Evolutionary conservation across 2,888 invertebrate genomes (phyloP).

Genomic region (Drosophila quinaria): DNA sequence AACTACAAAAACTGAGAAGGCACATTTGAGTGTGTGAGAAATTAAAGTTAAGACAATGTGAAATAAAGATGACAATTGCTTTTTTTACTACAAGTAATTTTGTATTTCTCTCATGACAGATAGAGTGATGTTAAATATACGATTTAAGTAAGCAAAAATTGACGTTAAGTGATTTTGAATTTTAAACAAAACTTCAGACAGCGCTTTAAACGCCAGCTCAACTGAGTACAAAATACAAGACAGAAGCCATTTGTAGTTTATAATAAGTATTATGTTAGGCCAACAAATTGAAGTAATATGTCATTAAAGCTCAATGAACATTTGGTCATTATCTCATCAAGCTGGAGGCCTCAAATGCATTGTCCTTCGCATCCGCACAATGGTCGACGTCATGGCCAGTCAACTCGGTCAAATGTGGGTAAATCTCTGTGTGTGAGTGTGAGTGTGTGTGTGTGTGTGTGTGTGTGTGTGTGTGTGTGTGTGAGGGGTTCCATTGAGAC

Average conservation of each 20-base stretch:
- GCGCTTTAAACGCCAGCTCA: background rate
- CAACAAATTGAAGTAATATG: constrained; percentile 48
- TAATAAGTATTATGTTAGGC: constrained; percentile 22
- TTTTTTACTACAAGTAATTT: constrained; percentile 9
- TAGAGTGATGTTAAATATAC: background rate
- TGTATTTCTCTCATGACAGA: background rate
- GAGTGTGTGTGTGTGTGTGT: background rate
- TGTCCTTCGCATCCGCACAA: constrained; percentile 28
- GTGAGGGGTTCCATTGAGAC: constrained; percentile 49
- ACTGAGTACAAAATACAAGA: background rate
- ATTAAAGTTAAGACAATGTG: constrained; percentile 27
- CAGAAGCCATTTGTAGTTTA: constrained; percentile 10
- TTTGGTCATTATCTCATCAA: constrained; percentile 56
- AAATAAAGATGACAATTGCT: constrained; percentile 47
- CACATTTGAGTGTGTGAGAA: constrained; percentile 16
- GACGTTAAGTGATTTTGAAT: too few species aligned
- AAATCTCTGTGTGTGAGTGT: too few species aligned
- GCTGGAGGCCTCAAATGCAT: constrained; percentile 14
- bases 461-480: background rate
- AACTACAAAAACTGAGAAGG: constrained; percentile 22
- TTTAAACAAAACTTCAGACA: background rate
- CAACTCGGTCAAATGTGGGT: constrained; percentile 12
- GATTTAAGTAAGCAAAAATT: background rate
- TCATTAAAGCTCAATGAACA: constrained; percentile 56
- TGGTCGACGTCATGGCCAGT: constrained; percentile 62